Evolutionary conservation across 2,797 vertebrate species (phyloP), one percentile per base, ranked within the genome.

Genomic region (Bradypodion pumilum): DNA sequence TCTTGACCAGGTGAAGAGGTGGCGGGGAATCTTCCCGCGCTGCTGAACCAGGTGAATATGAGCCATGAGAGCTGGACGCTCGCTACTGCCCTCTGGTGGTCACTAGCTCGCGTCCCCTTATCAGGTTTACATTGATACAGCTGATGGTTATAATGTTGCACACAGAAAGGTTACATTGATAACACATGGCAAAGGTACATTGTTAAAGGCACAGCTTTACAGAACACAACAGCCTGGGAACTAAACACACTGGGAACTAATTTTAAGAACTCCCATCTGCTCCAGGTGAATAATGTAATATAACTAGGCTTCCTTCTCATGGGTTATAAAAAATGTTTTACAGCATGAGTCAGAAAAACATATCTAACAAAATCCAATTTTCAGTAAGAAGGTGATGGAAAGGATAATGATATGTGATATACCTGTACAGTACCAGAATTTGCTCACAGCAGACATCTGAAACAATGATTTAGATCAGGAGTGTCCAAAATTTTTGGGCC

Each of bases 381-480:
- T 2, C 35, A 59, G 84, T 86, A 52, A 72, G 1, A n/a, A 84
- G 40, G 46, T 89, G 59, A 85, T 0, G 72, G 46, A 80, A 81
- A 86, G 0, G 84, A 76, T 60, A 83, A 82, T 40, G 59, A 85
- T 0, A 0, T 69, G 88, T 83, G 74, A 73, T 10, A 85, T 62
- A 77, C 9, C 23, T 78, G 8, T 1, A n/a, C n/a, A n/a, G n/a
- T n/a, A 81, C 21, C 15, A 80, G 78, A 81, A 25, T 35, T 59
- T 81, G 63, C 69, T 86, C 13, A 78, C 44, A n/a, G 56, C 29
- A 79, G 23, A 83, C 52, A 69, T 85, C 70, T 87, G 7, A 75
- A 86, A 90, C 75, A 42, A 7, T 86, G 62, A 79, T 74, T 82
- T 79, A 83, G 62, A 80, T 77, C n/a, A n/a, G n/a, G n/a, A n/a